These are phyloP conservation scores for Phaedon cochleariae DNA, from an alignment of 2,888 invertebrate genomes.

Conservation along the genomic window DNA sequence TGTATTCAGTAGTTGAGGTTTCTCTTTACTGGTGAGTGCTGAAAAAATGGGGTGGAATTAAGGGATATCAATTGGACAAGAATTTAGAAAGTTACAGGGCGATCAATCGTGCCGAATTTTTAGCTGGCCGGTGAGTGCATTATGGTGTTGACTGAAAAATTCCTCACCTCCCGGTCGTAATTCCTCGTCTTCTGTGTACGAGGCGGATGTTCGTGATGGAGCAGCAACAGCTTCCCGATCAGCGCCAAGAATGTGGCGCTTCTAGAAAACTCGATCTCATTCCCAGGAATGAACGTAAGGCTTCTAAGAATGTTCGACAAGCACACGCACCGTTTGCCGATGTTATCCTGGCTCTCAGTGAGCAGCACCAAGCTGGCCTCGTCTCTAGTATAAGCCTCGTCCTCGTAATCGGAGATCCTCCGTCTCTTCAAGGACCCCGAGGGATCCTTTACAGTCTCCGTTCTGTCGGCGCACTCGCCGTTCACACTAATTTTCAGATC, in stretches of 20 bases:
- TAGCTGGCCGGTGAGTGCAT: too few relatives aligned
- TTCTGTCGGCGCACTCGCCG: slow-evolving; percentile 53
- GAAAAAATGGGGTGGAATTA: too few relatives aligned
- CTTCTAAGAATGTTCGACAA: slow-evolving; percentile 96
- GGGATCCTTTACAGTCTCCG: slow-evolving; percentile 70
- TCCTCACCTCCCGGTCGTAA: slow-evolving; percentile 78
- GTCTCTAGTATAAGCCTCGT: slow-evolving; percentile 91
- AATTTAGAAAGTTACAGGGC: too few relatives aligned
- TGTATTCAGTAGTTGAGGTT: too few relatives aligned
- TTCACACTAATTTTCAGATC: slow-evolving; percentile 60
- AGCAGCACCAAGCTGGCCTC: slow-evolving; percentile 88
- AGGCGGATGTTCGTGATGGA: slow-evolving; percentile 92
- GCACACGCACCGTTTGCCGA: slow-evolving; percentile 90
- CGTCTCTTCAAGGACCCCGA: slow-evolving; percentile 81
- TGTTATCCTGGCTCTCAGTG: slow-evolving; percentile 86
- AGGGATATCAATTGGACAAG: too few relatives aligned
- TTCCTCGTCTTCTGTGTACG: slow-evolving; percentile 85
- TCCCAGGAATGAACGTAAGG: slow-evolving; percentile 97
- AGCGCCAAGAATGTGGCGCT: slow-evolving; percentile 88
- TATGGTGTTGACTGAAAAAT: too few relatives aligned
- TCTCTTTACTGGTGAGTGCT: too few relatives aligned
- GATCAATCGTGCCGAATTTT: too few relatives aligned
- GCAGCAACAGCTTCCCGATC: slow-evolving; percentile 87
- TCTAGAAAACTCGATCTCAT: slow-evolving; percentile 89
- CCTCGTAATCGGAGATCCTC: slow-evolving; percentile 85